Base-by-base conservation (phyloP, 2,113 vertebrate genomes). In the Acrocephalus kingi region DNA sequence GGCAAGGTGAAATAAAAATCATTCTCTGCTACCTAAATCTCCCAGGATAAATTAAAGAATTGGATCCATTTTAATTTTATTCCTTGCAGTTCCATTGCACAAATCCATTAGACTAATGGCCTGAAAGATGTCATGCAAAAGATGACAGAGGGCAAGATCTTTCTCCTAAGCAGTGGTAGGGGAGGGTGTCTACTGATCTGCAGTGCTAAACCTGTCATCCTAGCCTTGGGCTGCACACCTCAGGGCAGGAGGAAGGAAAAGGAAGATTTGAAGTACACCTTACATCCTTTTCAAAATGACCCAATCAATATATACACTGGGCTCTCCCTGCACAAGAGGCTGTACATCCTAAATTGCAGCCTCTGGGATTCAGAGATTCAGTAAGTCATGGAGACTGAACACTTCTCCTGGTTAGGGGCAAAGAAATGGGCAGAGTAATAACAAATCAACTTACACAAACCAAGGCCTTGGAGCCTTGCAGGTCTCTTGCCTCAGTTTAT, bases 91-190 rank as follows among this genome's bases (percentile, higher is more conserved):
- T 39, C 35, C 51, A 37, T 13, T 61, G 46, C 43, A 88, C 35
- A 84, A 94, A 95, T 69, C 84, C 69, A 86, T 94, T 93, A 94
- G 78, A 67, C 31, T 90, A 94, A 94, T 56, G 43, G 55, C 72
- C 55, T 80, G 59, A 81, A 92, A 92, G 74, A 79, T 35, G 33
- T 82, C 46, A 93, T 8, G 25, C 33, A 78, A 58, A 87, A 90
- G 33, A 83, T 79, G 87, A 79, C 73, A 76, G 71, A 90, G 72
- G 72, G 61, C 75, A 95, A 77, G 71, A 72, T 69, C 21, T 20
- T 66, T 77, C 79, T 72, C 51, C 74, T 73, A 79, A 81, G 56
- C 7, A 79, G 51, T 48, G 46, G 43, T 1, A 73, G 37, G 33
- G 37, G 62, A 68, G 30, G 3, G 19, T 3, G 3, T 41, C 52